These are phyloP conservation scores for Mesoligia furuncula DNA, from an alignment of 2,888 invertebrate species.

Conservation along the genomic window DNA sequence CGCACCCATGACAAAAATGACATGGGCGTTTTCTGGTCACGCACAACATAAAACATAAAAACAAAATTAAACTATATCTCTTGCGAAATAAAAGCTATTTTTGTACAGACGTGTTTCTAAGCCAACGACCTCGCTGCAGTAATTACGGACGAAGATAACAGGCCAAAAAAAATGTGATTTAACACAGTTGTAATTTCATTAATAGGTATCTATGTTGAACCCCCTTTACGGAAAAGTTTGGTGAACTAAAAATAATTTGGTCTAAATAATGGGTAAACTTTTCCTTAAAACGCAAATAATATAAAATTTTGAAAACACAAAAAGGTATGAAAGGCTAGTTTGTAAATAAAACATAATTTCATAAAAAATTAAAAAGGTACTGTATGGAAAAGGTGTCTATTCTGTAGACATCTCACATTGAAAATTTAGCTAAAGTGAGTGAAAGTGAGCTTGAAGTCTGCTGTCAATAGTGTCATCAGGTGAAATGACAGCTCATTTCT, in stretches of 20 bases:
- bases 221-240: constrained; percentile 49
- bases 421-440: background rate
- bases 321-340: background rate
- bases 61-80: constrained; percentile 70
- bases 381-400: background rate
- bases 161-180: constrained; percentile 79
- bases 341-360: background rate
- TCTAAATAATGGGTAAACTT: constrained; percentile 19
- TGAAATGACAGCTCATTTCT: background rate
- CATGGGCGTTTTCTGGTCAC: constrained; percentile 84
- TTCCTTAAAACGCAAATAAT: constrained; percentile 5
- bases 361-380: background rate
- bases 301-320: background rate
- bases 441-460: background rate
- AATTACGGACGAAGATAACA: constrained; percentile 77
- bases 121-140: constrained; percentile 75
- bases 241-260: constrained; percentile 31
- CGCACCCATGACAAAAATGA: constrained; percentile 82
- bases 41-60: constrained; percentile 71
- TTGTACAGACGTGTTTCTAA: constrained; percentile 61
- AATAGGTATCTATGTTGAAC: constrained; percentile 65
- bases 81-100: constrained; percentile 73
- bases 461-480: background rate
- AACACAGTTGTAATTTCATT: constrained; percentile 71
- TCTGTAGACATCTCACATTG: background rate